Percentiles rank a stretch among this genome's conserved stretches.
Conservation (phyloP, 2,888 invertebrate species). For the Crepidodera aurea region DNA sequence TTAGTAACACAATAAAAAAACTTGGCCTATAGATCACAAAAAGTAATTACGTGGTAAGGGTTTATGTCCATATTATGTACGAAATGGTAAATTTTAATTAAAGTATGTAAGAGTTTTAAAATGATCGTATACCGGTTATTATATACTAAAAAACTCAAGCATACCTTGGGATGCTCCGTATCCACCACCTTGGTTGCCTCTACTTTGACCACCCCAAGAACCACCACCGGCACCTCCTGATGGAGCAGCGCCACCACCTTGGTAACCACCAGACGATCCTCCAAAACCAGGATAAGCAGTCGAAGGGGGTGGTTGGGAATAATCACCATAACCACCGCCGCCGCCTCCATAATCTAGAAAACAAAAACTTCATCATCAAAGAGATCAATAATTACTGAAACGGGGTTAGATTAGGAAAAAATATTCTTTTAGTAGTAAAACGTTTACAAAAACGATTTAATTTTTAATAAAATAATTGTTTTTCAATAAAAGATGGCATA, state of each 20-base stretch:
- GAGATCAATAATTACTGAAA: too few species aligned
- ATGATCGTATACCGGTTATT: not conserved
- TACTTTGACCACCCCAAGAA: slow-evolving; percentile 49
- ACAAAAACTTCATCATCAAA: too few species aligned
- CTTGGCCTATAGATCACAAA: too few species aligned
- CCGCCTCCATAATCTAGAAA: slow-evolving; percentile 32
- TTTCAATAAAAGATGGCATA: slow-evolving; percentile 7
- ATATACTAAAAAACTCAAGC: too few species aligned
- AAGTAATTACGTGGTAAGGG: too few species aligned
- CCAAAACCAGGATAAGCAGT: slow-evolving; percentile 37
- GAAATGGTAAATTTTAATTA: not conserved
- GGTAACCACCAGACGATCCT: slow-evolving; percentile 30
- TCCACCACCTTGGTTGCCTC: slow-evolving; percentile 48
- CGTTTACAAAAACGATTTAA: not conserved
- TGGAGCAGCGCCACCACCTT: slow-evolving; percentile 15
- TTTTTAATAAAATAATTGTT: not conserved
- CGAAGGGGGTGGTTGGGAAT: slow-evolving; percentile 46
- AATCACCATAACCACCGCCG: slow-evolving; percentile 41
- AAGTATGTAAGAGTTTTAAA: not conserved
- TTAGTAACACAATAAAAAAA: too few species aligned
- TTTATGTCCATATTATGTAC: not conserved
- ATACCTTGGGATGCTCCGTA: slow-evolving; percentile 52
- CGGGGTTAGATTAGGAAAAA: not conserved
- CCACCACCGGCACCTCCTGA: slow-evolving; percentile 31
- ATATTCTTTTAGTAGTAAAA: not conserved